Percentiles rank a stretch among this genome's conserved stretches.
Evolutionary conservation across 2,113 vertebrate genomes (phyloP).

Genomic region (Fukomys damarensis): DNA sequence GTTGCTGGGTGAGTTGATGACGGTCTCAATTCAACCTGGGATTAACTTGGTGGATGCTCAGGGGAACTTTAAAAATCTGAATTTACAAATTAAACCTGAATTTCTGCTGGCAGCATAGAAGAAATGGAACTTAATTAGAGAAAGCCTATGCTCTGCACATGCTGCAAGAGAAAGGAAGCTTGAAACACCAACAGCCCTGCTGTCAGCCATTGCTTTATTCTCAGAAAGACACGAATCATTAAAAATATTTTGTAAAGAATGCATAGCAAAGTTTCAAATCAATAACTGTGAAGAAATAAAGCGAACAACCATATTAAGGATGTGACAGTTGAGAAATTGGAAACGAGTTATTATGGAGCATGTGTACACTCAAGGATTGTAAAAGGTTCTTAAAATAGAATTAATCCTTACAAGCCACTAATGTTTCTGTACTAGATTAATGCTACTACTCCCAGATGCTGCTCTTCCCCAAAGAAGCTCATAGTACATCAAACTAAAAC

Average conservation of each 20-base stretch:
- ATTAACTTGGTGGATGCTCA: conserved; percentile 83
- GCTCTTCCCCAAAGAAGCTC: conserved; percentile 70
- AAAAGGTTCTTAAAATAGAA: conserved; percentile 78
- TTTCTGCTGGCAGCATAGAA: conserved; percentile 36
- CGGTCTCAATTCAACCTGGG: conserved; percentile 78
- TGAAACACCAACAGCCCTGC: conserved; percentile 14
- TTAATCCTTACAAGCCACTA: conserved; percentile 73
- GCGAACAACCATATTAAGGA: conserved; percentile 68
- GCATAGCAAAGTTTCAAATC: conserved; percentile 50
- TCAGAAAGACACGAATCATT: not conserved
- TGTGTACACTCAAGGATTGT: conserved; percentile 50
- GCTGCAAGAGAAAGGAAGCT: not conserved
- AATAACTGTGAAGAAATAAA: conserved; percentile 44
- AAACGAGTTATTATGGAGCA: conserved; percentile 65
- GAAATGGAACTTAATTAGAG: not conserved
- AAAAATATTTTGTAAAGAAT: conserved; percentile 63
- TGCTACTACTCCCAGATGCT: conserved; percentile 67
- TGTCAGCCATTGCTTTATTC: not conserved
- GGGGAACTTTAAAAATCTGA: conserved; percentile 77
- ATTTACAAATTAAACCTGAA: conserved; percentile 70
- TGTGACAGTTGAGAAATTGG: conserved; percentile 72
- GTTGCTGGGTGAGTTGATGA: conserved; percentile 77
- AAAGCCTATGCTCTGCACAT: not conserved
- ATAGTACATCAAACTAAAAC: conserved; percentile 67
- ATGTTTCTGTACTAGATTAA: conserved; percentile 73